phyloP scores from a whole-genome alignment of 2,888 invertebrate genomes.

The Acronicta leporina region DNA sequence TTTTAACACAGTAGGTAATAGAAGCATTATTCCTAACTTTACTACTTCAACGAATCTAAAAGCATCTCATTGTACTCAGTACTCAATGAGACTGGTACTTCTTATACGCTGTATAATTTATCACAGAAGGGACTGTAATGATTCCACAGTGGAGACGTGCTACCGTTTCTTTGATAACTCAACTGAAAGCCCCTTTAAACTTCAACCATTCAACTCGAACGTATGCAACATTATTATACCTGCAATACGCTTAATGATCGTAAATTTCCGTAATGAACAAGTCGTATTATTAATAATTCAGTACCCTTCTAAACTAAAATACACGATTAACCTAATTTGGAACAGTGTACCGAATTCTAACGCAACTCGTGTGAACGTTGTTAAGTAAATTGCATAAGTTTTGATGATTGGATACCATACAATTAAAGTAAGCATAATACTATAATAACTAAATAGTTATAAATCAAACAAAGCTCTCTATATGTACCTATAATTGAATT shows the following conservation, averaged over 20 bases:
- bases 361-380: constrained; percentile 55
- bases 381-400: constrained; percentile 56
- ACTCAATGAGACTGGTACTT: constrained; percentile 13
- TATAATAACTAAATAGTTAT: too few species aligned
- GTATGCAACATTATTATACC: constrained; percentile 45
- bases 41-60: constrained; percentile 1
- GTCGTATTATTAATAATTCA: constrained; percentile 62
- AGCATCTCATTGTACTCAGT: constrained; percentile 14
- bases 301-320: constrained; percentile 58
- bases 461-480: too few species aligned
- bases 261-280: constrained; percentile 61
- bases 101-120: constrained; percentile 32
- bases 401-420: constrained; percentile 28
- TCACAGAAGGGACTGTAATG: constrained; percentile 16
- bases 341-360: constrained; percentile 57
- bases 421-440: neutral
- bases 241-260: constrained; percentile 54
- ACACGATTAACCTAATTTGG: constrained; percentile 66
- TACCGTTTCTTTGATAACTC: constrained; percentile 20
- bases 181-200: constrained; percentile 11
- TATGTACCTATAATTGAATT: too few species aligned
- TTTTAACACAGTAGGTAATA: too few species aligned
- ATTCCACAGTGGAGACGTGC: constrained; percentile 7
- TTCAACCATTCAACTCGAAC: constrained; percentile 8
- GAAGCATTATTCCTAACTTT: neutral